Evolutionary conservation across 2,797 vertebrate genomes (phyloP), one percentile per base, ranked within the genome.

Genomic region (Carduelis carduelis): DNA sequence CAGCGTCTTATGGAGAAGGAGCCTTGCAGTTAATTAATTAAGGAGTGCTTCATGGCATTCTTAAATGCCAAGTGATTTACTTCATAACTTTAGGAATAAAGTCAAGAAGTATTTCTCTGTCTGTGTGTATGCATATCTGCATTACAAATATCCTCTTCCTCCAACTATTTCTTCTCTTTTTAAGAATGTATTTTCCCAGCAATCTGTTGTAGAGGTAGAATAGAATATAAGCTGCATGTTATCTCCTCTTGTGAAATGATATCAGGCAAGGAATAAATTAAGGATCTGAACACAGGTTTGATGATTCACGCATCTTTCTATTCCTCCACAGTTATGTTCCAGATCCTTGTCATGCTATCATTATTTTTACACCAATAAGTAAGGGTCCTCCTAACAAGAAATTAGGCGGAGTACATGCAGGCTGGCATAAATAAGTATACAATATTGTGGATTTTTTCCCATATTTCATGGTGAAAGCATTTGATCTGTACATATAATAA

Each of bases 111-210:
- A 64, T 12, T 35, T 87, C 18, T 44, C 13, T 44, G 18, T 43
- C 1, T 71, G 17, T 87, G 34, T 22, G 4, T 14, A n/a, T 3
- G 8, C 11, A 56, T 7, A 1, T 6, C 5, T 0, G 0, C 18
- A 32, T 37, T 14, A n/a, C 2, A 26, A 17, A 50, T 23, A 2
- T 35, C 19, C 19, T 77, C 32, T 78, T 90, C 65, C 70, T 70
- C 46, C 34, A 63, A 12, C 24, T 70, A 28, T 63, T 83, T 64
- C n/a, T 23, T 24, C 39, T 35, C 17, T 46, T 77, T 85, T 80
- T n/a, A 79, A 66, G 50, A 74, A 69, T 1, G 0, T 21, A n/a
- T 83, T 85, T 87, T 87, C 53, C 34, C 70, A 83, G n/a, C 3
- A 88, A 57, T 2, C 5, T 24, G 24, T 89, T 68, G 9, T 43